Evolutionary conservation across 2,113 vertebrate genomes (phyloP).

Genomic region (Pogona vitticeps): DNA sequence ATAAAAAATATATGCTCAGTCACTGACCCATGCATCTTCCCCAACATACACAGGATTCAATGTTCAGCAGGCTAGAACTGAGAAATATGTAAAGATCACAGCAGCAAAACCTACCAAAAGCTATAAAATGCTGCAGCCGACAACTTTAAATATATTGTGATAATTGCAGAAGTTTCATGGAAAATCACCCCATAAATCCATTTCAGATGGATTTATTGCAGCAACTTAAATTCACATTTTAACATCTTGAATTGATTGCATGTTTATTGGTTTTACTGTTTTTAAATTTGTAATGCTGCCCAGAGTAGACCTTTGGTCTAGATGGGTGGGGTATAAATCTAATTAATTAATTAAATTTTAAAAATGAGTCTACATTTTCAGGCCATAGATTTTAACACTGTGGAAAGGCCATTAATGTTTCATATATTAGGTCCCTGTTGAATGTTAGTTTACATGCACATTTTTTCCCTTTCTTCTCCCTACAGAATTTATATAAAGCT

Average conservation of each 20-base stretch:
- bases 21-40: too few relatives aligned
- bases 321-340: too few relatives aligned
- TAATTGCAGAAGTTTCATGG: constrained; percentile 7
- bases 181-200: neutral
- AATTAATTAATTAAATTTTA: too few relatives aligned
- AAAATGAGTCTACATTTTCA: neutral
- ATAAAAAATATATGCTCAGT: too few relatives aligned
- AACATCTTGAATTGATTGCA: too few relatives aligned
- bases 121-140: neutral
- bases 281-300: too few relatives aligned
- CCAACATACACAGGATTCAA: too few relatives aligned
- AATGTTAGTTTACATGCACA: neutral
- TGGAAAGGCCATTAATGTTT: neutral
- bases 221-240: too few relatives aligned
- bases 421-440: neutral
- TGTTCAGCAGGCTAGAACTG: neutral
- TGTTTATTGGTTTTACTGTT: too few relatives aligned
- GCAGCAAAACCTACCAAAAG: fast-evolving
- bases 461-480: neutral
- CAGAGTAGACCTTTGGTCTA: too few relatives aligned
- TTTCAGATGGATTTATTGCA: neutral
- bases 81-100: neutral
- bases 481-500: neutral
- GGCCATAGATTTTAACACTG: neutral
- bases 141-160: neutral